These are phyloP conservation scores for Takifugu rubripes DNA, from an alignment of 2,797 vertebrate species.

Conservation along the genomic window DNA sequence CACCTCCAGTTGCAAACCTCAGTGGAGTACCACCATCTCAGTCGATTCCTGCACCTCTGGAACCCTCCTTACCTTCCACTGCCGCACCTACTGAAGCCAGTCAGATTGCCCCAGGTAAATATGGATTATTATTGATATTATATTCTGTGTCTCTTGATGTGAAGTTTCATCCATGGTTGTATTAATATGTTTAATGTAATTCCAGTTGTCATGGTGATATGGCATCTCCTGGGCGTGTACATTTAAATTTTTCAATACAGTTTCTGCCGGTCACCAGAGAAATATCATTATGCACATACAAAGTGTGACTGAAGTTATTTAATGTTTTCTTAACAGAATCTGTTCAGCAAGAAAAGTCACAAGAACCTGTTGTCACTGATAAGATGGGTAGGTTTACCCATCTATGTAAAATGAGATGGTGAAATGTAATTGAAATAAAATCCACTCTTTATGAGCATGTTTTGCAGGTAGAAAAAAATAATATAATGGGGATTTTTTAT, in stretches of 20 bases:
- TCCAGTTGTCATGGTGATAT: too few relatives aligned
- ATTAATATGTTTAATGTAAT: background rate
- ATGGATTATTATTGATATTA: background rate
- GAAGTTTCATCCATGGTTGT: background rate
- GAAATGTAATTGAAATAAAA: background rate
- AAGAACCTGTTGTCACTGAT: slow-evolving; percentile 62
- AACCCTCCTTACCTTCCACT: slow-evolving; percentile 39
- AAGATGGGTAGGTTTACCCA: slow-evolving; percentile 65
- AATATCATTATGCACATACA: too few relatives aligned
- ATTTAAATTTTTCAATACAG: too few relatives aligned
- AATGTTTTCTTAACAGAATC: slow-evolving; percentile 40
- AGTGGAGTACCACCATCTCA: slow-evolving; percentile 38
- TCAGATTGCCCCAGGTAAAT: slow-evolving; percentile 65
- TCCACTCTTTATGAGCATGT: too few relatives aligned
- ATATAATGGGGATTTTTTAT: background rate
- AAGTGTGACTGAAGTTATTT: slow-evolving; percentile 12
- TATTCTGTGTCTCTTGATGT: background rate
- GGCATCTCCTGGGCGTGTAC: too few relatives aligned
- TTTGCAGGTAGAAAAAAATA: background rate
- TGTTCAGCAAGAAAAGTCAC: slow-evolving; percentile 61
- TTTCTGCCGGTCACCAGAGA: too few relatives aligned
- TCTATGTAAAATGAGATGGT: background rate
- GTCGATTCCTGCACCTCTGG: slow-evolving; percentile 41
- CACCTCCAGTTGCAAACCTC: slow-evolving; percentile 45
- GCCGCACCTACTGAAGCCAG: slow-evolving; percentile 43